A percentile compares a stretch with the other conserved stretches of the same genome.
Conservation (phyloP, 2,797 vertebrate genomes). For the Cryptoblepharus egeriae region DNA sequence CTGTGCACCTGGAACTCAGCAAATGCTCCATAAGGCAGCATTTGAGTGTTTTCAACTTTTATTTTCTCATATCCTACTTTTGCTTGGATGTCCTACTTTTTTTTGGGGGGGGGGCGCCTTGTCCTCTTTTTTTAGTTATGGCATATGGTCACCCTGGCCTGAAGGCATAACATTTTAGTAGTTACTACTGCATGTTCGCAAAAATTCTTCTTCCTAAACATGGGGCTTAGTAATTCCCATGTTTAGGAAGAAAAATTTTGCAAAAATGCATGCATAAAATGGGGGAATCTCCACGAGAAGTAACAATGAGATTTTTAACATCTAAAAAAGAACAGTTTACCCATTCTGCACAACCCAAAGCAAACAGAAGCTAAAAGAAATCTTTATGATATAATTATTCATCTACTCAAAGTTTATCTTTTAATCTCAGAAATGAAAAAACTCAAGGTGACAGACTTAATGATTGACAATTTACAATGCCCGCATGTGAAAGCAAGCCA, state of each 20-base stretch:
- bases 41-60: no score
- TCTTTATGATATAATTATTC: conserved; percentile 66
- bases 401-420: conserved; percentile 65
- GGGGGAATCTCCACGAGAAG: conserved; percentile 65
- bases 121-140: no score
- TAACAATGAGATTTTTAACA: conserved; percentile 69
- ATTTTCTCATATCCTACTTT: no score
- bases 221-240: conserved; percentile 37
- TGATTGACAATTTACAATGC: conserved; percentile 59
- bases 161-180: conserved; percentile 62
- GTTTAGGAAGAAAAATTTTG: conserved; percentile 64
- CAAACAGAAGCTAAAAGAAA: conserved; percentile 65
- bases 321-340: conserved; percentile 64
- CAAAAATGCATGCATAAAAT: conserved; percentile 63
- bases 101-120: no score
- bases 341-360: conserved; percentile 62
- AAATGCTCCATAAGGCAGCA: no score
- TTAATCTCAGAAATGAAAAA: conserved; percentile 55
- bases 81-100: no score
- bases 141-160: no score
- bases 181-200: conserved; percentile 22
- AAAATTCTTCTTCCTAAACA: no score
- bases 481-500: conserved; percentile 54
- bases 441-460: conserved; percentile 58
- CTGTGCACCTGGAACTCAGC: no score